Conservation (phyloP, 2,888 invertebrate genomes). For the Aphodius granarius region DNA sequence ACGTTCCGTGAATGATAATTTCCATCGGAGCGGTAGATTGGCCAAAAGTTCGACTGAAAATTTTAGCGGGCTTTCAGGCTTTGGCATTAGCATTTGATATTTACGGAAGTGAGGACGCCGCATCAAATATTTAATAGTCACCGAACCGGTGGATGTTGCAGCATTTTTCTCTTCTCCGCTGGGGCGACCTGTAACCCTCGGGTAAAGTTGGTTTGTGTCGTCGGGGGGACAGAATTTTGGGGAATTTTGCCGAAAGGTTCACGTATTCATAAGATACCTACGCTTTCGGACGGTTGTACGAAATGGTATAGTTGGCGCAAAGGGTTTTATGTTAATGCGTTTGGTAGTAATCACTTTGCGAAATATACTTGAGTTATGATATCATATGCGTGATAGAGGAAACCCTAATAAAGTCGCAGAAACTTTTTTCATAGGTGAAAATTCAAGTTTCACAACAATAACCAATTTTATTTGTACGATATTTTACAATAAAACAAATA, state of each 20-base stretch:
- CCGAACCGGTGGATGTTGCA: neutral
- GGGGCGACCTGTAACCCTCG: neutral
- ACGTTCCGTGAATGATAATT: neutral
- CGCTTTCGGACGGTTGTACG: neutral
- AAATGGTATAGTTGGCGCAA: neutral
- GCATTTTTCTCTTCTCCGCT: neutral
- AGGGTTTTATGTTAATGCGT: neutral
- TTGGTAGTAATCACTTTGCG: neutral
- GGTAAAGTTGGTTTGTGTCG: neutral
- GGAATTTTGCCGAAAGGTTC: neutral
- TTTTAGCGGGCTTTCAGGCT: neutral
- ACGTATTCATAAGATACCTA: neutral
- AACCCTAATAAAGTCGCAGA: too few species aligned
- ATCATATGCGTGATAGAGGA: too few species aligned
- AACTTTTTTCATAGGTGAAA: too few species aligned
- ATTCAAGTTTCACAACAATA: too few species aligned
- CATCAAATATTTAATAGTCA: neutral
- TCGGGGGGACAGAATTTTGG: neutral
- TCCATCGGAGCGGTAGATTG: neutral
- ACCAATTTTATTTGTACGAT: too few species aligned
- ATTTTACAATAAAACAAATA: too few species aligned
- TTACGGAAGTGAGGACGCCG: neutral
- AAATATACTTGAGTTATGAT: conserved; percentile 1
- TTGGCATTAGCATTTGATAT: neutral
- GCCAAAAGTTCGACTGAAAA: neutral